Evolutionary conservation across 2,797 vertebrate genomes (phyloP).

Genomic region (Luscinia luscinia): DNA sequence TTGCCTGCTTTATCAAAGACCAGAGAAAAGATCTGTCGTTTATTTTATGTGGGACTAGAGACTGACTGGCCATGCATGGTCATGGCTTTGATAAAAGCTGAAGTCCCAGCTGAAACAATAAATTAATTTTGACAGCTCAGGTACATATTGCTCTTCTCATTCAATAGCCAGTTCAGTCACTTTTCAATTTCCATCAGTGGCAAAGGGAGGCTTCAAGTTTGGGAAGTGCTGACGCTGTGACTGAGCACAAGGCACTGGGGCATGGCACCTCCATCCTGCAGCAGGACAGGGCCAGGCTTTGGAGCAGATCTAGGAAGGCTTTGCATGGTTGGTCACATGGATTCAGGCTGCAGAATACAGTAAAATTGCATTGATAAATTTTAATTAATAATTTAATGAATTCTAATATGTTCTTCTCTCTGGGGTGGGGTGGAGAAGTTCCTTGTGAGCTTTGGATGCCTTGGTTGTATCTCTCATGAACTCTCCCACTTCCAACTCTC

Average conservation of each 20-base stretch:
- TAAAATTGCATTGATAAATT: neutral
- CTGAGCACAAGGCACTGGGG: neutral
- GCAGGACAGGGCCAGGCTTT: neutral
- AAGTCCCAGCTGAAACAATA: neutral
- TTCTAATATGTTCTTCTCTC: neutral
- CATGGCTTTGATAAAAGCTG: neutral
- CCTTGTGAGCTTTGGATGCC: neutral
- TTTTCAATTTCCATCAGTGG: neutral
- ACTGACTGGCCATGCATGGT: neutral
- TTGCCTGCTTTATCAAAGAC: neutral
- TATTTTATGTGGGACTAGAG: neutral
- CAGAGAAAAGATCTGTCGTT: neutral
- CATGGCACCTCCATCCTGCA: neutral
- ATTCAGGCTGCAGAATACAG: neutral
- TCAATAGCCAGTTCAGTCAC: neutral
- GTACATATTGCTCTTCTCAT: neutral
- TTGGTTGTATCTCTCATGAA: neutral
- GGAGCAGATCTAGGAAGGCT: neutral
- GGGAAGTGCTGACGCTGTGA: neutral
- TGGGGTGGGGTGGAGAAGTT: fast-evolving
- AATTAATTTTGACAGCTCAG: neutral
- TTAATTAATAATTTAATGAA: neutral
- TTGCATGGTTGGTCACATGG: neutral
- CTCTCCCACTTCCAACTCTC: neutral
- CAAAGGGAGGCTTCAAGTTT: neutral